Evolutionary conservation across 2,797 vertebrate species (phyloP), one percentile per base, ranked within the genome.

Genomic region (Avahi laniger): DNA sequence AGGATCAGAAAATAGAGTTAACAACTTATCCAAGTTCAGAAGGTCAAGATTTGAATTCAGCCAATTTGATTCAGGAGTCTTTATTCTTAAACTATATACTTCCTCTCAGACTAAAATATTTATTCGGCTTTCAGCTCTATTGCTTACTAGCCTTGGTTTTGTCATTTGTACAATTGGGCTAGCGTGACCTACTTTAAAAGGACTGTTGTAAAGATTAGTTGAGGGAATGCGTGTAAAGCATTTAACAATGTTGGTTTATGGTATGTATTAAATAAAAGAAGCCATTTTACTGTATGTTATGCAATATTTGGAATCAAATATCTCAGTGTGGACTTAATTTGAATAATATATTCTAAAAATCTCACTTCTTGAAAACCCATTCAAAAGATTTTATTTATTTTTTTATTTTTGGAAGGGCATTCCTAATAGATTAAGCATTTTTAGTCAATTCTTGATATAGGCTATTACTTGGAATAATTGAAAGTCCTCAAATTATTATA

Each of bases 261-360:
- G 10, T 87, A 79, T 84, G 41, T 70, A 48, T 46, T 83, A 93
- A 79, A 65, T 46, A 59, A 73, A 89, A 48, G 35, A 22, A 65
- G 22, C 22, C 85, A 5, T 59, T 41, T 78, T 96, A 52, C 22
- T 30, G 5, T 69, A 46, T 35, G 0, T 65, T 93, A 48, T 85
- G 70, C 5, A 83, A 63, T 96, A 57, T 67, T 65, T 79, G 15
- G 26, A 2, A 76, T 59, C 30, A 86, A 93, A 54, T 89, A 83
- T 86, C 20, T 41, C 38, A 35, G 38, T 24, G 65, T 3, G 26
- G 7, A 70, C 38, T 72, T 89, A 69, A 67, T 89, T 85, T 18
- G 18, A 82, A 57, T 86, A 59, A 67, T 89, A 80, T 75, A 26
- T 85, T 89, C 73, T 82, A 15, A 96, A 85, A 82, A 46, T 35